Conservation (phyloP, 2,888 invertebrate species). For the Phaedon cochleariae region DNA sequence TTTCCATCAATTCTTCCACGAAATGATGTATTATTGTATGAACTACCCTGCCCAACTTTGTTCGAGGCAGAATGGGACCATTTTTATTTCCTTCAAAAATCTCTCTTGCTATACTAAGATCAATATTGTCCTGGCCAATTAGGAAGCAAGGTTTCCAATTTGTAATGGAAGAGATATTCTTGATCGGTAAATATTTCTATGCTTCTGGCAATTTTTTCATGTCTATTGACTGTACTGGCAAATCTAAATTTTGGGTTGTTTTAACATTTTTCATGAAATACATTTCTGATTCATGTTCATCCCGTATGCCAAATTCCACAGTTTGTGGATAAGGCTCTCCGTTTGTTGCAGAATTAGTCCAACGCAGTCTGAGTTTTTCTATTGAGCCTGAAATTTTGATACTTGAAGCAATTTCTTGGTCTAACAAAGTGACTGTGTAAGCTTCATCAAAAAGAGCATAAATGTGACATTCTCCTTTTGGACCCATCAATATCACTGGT, state of each 20-base stretch:
- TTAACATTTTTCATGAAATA: not conserved
- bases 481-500: constrained; percentile 7
- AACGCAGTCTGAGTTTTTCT: constrained; percentile 4
- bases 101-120: not conserved
- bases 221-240: no score
- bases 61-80: not conserved
- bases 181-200: no score
- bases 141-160: not conserved
- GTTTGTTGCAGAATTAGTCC: constrained; percentile 11
- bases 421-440: constrained; percentile 14
- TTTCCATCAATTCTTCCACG: not conserved
- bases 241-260: not conserved
- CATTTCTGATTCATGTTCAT: not conserved
- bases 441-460: constrained; percentile 18
- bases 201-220: no score
- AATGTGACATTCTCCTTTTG: not conserved
- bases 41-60: not conserved
- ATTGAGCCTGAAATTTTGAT: not conserved
- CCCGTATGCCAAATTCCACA: not conserved
- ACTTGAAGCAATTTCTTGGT: not conserved
- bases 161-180: no score
- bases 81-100: not conserved
- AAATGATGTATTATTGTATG: not conserved
- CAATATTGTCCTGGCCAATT: not conserved
- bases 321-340: not conserved